These are phyloP conservation scores for Bilobella aurantiaca DNA, from an alignment of 1,140 invertebrate species.

Conservation along the genomic window DNA sequence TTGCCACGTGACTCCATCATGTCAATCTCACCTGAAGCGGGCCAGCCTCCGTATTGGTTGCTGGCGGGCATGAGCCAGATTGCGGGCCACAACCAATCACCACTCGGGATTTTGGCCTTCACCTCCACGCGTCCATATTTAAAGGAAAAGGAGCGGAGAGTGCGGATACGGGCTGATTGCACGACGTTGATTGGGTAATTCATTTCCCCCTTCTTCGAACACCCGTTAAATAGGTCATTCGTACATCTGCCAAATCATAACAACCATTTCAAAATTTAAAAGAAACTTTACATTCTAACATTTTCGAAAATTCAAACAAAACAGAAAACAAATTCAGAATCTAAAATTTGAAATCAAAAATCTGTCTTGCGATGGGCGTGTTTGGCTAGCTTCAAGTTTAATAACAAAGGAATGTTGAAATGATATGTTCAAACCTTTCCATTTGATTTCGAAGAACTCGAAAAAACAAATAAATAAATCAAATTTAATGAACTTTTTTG, in stretches of 20 bases:
- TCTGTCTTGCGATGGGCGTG: too few species aligned
- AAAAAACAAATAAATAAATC: too few species aligned
- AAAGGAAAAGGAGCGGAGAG: conserved; percentile 23
- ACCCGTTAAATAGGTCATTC: conserved; percentile 1
- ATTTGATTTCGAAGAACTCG: too few species aligned
- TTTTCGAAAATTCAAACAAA: too few species aligned
- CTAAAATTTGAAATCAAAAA: too few species aligned
- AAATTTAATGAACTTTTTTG: too few species aligned
- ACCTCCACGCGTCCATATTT: conserved; percentile 44
- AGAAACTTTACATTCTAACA: too few species aligned
- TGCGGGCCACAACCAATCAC: conserved; percentile 67
- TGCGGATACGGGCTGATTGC: conserved; percentile 13
- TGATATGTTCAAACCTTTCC: too few species aligned
- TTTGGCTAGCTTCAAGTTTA: too few species aligned
- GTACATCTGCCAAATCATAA: conserved; percentile 24
- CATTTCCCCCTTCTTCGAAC: conserved; percentile 11
- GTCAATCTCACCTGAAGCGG: conserved; percentile 48
- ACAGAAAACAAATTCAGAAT: too few species aligned
- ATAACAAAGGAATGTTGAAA: too few species aligned
- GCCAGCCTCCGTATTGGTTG: conserved; percentile 49
- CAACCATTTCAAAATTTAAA: not conserved
- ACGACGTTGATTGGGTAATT: conserved; percentile 14
- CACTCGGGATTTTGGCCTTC: conserved; percentile 45
- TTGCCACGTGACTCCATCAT: conserved; percentile 51
- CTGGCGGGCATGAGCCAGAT: conserved; percentile 51